Evolutionary conservation across 23 tunicate genomes (phyloP).

Genomic region (Trididemnum nubilum): DNA sequence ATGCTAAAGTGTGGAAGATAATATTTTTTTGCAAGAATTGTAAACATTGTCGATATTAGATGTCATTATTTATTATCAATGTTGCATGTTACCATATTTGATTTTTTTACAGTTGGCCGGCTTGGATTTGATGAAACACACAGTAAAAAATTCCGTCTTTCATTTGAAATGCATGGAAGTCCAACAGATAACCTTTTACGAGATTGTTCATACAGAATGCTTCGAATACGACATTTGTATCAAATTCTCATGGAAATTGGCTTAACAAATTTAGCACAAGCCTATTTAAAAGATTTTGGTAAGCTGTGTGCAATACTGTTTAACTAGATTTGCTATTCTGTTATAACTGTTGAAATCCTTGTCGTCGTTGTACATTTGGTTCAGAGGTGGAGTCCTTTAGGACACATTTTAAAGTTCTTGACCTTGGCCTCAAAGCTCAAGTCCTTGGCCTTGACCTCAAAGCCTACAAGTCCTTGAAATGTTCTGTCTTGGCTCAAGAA

Average conservation of each 20-base stretch:
- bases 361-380: too few species aligned
- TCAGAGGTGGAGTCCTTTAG: too few species aligned
- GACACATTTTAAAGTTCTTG: too few species aligned
- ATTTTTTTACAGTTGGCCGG: slow-evolving; percentile 45
- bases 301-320: slow-evolving; percentile 5
- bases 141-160: slow-evolving; percentile 79
- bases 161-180: slow-evolving; percentile 87
- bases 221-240: slow-evolving; percentile 59
- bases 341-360: background rate
- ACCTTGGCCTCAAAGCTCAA: too few species aligned
- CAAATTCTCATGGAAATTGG: slow-evolving; percentile 76
- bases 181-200: slow-evolving; percentile 89
- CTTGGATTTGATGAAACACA: slow-evolving; percentile 88
- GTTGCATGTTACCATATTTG: too few species aligned
- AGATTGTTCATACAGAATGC: slow-evolving; percentile 79
- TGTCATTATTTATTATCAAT: too few species aligned
- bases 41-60: too few species aligned
- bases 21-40: too few species aligned
- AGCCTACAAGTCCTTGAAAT: too few species aligned
- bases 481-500: too few species aligned
- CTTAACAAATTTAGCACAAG: slow-evolving; percentile 61
- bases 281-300: slow-evolving; percentile 60
- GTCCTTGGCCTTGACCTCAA: too few species aligned
- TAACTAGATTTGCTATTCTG: background rate
- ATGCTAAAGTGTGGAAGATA: too few species aligned